A percentile compares a stretch with the other conserved stretches of the same genome.
phyloP scores from a whole-genome alignment of 2,113 vertebrate genomes.

The Grantiella picta region DNA sequence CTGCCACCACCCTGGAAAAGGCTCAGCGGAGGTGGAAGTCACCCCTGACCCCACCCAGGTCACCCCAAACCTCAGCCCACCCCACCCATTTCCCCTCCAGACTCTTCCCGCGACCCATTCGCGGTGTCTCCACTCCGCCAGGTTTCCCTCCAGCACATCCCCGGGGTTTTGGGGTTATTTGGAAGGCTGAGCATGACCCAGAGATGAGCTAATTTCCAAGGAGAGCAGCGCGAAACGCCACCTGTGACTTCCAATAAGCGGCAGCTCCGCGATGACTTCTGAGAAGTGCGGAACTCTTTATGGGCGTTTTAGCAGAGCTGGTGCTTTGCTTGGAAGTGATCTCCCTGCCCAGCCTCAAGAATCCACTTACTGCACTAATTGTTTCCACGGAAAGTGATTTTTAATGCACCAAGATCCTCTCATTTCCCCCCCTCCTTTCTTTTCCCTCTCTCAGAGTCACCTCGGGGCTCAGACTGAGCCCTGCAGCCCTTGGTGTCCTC shows the following conservation, averaged over 20 bases:
- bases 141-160: conserved; percentile 22
- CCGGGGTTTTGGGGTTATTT: conserved; percentile 33
- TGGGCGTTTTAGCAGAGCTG: conserved; percentile 69
- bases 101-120: not conserved
- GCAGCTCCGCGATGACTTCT: conserved; percentile 66
- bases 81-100: not conserved
- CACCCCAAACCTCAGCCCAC: not conserved
- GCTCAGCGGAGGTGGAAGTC: not conserved
- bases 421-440: conserved; percentile 14
- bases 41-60: not conserved
- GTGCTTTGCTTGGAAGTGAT: conserved; percentile 73
- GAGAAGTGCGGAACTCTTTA: conserved; percentile 71
- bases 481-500: not conserved
- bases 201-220: conserved; percentile 66
- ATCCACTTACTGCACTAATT: conserved; percentile 78
- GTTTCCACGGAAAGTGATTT: conserved; percentile 76
- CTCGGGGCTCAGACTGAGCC: not conserved
- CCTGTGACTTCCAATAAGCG: conserved; percentile 74
- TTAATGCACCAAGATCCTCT: conserved; percentile 69
- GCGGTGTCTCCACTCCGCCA: not conserved
- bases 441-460: not conserved
- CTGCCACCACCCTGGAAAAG: not conserved
- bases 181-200: conserved; percentile 54
- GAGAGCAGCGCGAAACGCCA: conserved; percentile 39
- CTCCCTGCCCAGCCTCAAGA: conserved; percentile 68